Conservation (phyloP, 1,140 invertebrate species). For the Neodiprion virginianus region DNA sequence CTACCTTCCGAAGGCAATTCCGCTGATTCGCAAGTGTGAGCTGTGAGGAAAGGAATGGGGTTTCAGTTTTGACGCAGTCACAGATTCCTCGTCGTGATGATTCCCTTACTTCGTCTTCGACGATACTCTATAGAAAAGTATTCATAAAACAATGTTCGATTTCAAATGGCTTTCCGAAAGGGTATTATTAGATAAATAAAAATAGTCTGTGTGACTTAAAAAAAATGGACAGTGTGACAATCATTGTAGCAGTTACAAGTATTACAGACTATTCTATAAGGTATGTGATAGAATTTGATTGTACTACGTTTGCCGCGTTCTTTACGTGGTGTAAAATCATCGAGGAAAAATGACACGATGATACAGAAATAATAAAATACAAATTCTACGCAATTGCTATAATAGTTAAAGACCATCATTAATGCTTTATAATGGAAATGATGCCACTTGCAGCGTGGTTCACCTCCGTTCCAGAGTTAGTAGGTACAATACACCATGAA, state of each 20-base stretch:
- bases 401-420: background rate
- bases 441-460: too few relatives aligned
- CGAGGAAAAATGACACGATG: slow-evolving; percentile 26
- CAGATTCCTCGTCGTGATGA: background rate
- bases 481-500: background rate
- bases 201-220: background rate
- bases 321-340: slow-evolving; percentile 23
- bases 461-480: too few relatives aligned
- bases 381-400: slow-evolving; percentile 32
- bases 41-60: background rate
- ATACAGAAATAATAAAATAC: slow-evolving; percentile 27
- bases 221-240: background rate
- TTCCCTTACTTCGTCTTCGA: background rate
- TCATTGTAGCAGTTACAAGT: background rate
- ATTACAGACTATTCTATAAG: slow-evolving; percentile 48
- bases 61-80: background rate
- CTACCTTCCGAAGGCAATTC: too few relatives aligned
- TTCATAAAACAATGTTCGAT: too few relatives aligned
- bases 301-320: slow-evolving; percentile 40
- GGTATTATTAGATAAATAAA: background rate
- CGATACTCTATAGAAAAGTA: too few relatives aligned
- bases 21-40: background rate
- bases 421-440: too few relatives aligned
- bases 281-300: slow-evolving; percentile 53
- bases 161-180: background rate